Evolutionary conservation across 2,797 vertebrate genomes (phyloP).

Genomic region (Australoheros facetus): DNA sequence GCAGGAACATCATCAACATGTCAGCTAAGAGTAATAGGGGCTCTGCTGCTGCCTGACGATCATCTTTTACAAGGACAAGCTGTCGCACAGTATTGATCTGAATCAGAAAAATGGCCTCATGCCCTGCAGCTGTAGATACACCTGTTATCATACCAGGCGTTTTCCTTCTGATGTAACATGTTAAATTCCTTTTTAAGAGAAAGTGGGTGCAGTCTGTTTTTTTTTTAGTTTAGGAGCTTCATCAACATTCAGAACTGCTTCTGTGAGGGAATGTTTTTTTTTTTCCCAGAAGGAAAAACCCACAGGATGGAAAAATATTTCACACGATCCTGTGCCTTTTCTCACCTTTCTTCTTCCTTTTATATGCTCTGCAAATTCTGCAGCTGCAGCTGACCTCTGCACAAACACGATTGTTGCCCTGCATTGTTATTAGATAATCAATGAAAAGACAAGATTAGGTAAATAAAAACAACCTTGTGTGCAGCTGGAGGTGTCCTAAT

Average conservation of each 20-base stretch:
- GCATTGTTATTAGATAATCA: neutral
- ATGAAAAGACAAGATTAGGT: neutral
- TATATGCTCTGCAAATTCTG: neutral
- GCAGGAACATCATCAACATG: neutral
- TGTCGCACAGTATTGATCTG: neutral
- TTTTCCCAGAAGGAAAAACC: neutral
- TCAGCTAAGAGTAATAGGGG: neutral
- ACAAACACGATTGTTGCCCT: neutral
- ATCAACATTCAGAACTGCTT: neutral
- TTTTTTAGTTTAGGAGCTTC: neutral
- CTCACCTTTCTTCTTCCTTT: neutral
- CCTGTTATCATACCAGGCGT: neutral
- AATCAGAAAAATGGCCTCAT: neutral
- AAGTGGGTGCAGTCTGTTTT: neutral
- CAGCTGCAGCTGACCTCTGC: neutral
- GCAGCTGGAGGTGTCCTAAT: neutral
- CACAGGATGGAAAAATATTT: slow-evolving; percentile 1
- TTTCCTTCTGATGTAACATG: neutral
- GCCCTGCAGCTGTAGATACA: rapidly evolving
- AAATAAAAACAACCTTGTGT: neutral
- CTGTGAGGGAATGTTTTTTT: neutral
- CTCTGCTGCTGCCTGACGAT: neutral
- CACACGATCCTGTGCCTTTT: neutral
- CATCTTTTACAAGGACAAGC: neutral
- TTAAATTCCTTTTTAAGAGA: neutral